Evolutionary conservation across 2,797 vertebrate species (phyloP), one percentile per base, ranked within the genome.

Genomic region (Orientallactaga sibirica): DNA sequence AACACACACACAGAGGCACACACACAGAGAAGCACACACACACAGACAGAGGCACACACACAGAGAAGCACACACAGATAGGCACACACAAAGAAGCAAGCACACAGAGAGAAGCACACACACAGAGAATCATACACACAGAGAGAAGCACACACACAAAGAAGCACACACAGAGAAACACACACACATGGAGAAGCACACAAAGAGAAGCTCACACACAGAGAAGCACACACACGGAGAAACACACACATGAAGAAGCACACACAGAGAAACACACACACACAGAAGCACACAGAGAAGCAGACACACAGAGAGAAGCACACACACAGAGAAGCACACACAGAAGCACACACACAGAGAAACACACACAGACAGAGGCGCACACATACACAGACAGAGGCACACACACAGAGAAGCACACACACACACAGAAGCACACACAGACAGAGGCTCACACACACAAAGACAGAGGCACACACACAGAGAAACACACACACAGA

Each of bases 341-440:
- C n/a, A n/a, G n/a, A n/a, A n/a, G n/a, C n/a, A n/a, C n/a, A n/a
- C n/a, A n/a, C n/a, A n/a, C n/a, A n/a, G n/a, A n/a, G n/a, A n/a
- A n/a, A n/a, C n/a, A n/a, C n/a, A n/a, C n/a, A n/a, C n/a, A n/a
- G 1, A 41, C 6, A 64, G 2, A 12, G 33, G 2, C 8, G 5
- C 52, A 77, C 3, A 11, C 16, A 18, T n/a, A 16, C 43, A 79
- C n/a, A 79, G 5, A 48, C 5, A 48, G 43, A 48, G 8, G n/a
- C 29, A 61, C 29, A 80, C 33, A 80, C 48, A 77, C 61, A 80
- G 1, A 41, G 2, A 25, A 16, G 27, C 10, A 7, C 9, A 11
- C 52, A 78, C 3, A 10, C 16, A 18, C 43, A 48, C 2, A 48
- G 43, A 48, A 14, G 48, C 48, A 55, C 75, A 52, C 52, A 61